Percentiles rank a stretch among this genome's conserved stretches.
Conservation (phyloP, 2,113 vertebrate species). For the Laticauda laticaudata region DNA sequence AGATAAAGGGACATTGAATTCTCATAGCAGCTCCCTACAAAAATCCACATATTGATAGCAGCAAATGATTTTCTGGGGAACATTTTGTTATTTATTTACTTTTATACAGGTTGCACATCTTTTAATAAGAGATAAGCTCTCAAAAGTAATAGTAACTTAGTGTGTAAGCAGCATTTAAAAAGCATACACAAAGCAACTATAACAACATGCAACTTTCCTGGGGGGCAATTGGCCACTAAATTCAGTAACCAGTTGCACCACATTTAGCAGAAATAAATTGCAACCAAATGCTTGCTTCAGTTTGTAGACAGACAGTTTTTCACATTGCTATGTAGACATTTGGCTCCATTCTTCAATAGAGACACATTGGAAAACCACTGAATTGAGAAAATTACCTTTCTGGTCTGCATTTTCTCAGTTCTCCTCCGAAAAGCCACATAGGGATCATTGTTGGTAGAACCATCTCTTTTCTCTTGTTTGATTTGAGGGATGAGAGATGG, state of each 20-base stretch:
- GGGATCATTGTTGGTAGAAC: constrained; percentile 90
- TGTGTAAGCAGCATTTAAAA: too few species aligned
- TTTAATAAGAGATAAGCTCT: background rate
- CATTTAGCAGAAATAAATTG: background rate
- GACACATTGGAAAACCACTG: background rate
- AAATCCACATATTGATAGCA: too few species aligned
- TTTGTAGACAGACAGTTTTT: background rate
- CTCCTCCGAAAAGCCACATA: constrained; percentile 92
- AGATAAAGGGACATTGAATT: background rate
- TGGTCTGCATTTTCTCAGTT: constrained; percentile 94
- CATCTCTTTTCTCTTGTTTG: constrained; percentile 91
- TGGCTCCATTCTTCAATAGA: background rate
- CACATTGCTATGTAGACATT: background rate
- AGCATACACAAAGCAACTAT: background rate
- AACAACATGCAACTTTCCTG: background rate
- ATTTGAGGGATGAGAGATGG: constrained; percentile 86
- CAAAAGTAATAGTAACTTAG: background rate
- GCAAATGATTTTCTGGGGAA: background rate
- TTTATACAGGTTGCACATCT: background rate
- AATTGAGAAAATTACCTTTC: constrained; percentile 76
- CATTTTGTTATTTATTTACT: background rate
- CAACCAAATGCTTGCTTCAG: background rate
- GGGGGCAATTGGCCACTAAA: background rate
- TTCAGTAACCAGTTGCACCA: background rate
- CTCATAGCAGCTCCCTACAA: background rate